Evolutionary conservation across 2,113 vertebrate species (phyloP), one percentile per base, ranked within the genome.

Genomic region (Alosa alosa): DNA sequence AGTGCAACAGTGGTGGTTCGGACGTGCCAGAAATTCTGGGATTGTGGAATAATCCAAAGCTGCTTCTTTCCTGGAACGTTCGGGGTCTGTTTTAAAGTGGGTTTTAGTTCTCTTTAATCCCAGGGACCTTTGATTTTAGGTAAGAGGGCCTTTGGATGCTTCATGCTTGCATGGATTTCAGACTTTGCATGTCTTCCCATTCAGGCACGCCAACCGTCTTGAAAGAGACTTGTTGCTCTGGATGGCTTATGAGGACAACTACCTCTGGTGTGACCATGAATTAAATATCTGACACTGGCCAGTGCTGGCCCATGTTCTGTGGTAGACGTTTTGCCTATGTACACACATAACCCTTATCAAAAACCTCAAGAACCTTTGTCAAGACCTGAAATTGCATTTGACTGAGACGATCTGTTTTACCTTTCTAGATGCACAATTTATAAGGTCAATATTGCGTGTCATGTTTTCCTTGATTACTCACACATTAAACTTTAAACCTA

Each of bases 121-220:
- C 46, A 17, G 83, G 86, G 92, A 91, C 84, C 89, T 86, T 85
- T 31, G 41, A 52, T 89, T 81, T 92, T 88, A 92, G 95, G 95
- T 95, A 94, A 92, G 93, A 75, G 20, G 49, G 47, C 18, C 13
- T 10, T 11, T 84, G 72, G 72, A 78, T 78, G 72, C 72, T 78
- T 78, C 72, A 52, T 78, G 72, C 15, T 11, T 78, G 72, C 25
- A 78, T 36, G 25, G 72, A 78, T 78, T 78, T 78, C 72, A 39
- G 72, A 78, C 72, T 39, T 78, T 78, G 72, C 72, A 78, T 78
- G 72, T 78, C 72, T 78, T 78, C 25, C 72, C 72, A 39, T 78
- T 81, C 84, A 10, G 17, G 55, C 25, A 85, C 22, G 55, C 78
- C 86, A 82, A 49, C 7, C 2, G 25, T 13, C 25, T 41, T 15